These are phyloP conservation scores for Glossosoma conforme DNA, from an alignment of 1,140 invertebrate genomes.

Conservation along the genomic window DNA sequence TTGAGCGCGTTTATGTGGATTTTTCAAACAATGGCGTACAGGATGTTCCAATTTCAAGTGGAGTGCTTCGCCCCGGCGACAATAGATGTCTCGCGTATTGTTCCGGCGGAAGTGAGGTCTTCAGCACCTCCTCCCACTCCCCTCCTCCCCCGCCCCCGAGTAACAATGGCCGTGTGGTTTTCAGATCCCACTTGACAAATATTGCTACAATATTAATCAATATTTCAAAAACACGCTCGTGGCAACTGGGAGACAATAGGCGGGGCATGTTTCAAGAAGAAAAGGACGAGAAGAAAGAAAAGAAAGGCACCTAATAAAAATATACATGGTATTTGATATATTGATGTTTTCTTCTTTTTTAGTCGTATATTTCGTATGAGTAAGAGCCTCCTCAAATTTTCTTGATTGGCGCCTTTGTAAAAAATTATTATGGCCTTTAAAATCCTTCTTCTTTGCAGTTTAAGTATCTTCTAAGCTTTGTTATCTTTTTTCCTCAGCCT, in stretches of 20 bases:
- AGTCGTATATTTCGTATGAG: too few relatives aligned
- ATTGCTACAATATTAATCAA: constrained; percentile 34
- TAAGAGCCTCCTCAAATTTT: too few relatives aligned
- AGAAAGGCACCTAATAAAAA: too few relatives aligned
- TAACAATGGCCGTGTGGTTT: constrained; percentile 25
- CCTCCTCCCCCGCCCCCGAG: neutral
- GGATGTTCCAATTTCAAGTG: constrained; percentile 15
- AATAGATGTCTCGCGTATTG: constrained; percentile 10
- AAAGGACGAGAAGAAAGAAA: neutral
- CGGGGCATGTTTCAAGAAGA: constrained; percentile 1
- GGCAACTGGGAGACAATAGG: constrained; percentile 3
- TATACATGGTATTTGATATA: too few relatives aligned
- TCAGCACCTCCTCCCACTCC: constrained; percentile 1
- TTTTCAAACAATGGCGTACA: neutral
- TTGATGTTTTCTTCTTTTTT: too few relatives aligned
- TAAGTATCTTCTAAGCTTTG: too few relatives aligned
- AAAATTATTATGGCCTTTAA: too few relatives aligned
- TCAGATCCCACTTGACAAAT: constrained; percentile 23
- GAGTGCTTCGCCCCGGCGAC: too few relatives aligned
- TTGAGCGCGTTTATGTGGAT: too few relatives aligned
- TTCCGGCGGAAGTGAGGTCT: constrained; percentile 23
- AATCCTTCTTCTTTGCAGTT: too few relatives aligned
- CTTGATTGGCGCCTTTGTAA: too few relatives aligned
- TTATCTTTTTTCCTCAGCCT: too few relatives aligned
- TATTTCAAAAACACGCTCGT: constrained; percentile 32